Base-by-base conservation (phyloP, 2,113 vertebrate species). In the Chloropsis hardwickii region DNA sequence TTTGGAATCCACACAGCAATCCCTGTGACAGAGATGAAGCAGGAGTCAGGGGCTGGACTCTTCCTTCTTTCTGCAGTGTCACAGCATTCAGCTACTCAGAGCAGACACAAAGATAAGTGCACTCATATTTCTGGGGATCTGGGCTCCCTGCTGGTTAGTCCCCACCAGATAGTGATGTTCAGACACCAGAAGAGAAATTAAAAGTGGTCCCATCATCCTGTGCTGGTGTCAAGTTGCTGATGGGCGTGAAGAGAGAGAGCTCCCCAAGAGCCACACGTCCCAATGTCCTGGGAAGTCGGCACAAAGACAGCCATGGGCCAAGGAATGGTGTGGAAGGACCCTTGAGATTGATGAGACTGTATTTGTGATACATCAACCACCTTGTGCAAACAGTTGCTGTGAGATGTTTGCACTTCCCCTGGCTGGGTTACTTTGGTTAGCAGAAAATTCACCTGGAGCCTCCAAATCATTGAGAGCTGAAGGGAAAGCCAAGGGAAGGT, bases 241-340 rank as follows among this genome's bases (percentile, higher is more conserved):
- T 6, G 8, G 9, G 20, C 1, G 1, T 40, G 24, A 12, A 3
- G 3, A 44, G 4, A 35, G 3, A 57, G 6, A 4, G 7, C 2
- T 86, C 51, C 31, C 5, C 8, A 23, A 53, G 35, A 73, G 7
- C 8, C 6, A 0, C 4, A 10, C 6, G 6, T 70, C 19, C 45
- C 24, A 21, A 2, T 35, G 33, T 42, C 40, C 64, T 73, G 15
- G 7, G 47, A 71, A 58, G 14, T 23, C 33, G 39, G 6, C 16
- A 54, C 11, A 67, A 29, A 61, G 16, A 31, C 18, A 73, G 17
- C 10, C 21, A 62, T 33, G 23, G n/a, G 1, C 3, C 7, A 17
- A 53, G 35, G 10, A 45, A 28, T 3, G 8, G 6, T 54, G 45
- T 2, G 22, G 37, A 71, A 58, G 5, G 45, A 8, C 10, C 22